Conservation (phyloP, 2,888 invertebrate genomes). For the Thera britannica region DNA sequence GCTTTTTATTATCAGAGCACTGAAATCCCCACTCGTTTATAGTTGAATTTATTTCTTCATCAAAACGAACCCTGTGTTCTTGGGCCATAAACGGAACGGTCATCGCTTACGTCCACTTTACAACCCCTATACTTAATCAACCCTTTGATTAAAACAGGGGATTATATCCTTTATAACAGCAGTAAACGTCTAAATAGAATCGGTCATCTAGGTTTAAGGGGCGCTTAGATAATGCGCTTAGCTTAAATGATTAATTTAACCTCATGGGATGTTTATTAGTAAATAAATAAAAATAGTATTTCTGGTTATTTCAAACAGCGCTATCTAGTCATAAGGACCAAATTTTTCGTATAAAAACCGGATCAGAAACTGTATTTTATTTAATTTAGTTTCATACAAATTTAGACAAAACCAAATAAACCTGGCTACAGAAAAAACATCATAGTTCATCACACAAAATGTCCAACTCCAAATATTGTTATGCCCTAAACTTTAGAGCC, state of each 20-base stretch:
- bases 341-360: no score
- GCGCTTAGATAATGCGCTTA: constrained; percentile 7
- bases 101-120: constrained; percentile 45
- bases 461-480: no score
- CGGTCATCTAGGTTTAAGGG: constrained; percentile 39
- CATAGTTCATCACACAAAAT: no score
- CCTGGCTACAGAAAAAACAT: no score
- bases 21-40: constrained; percentile 10
- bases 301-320: no score
- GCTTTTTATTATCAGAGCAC: constrained; percentile 11
- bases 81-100: constrained; percentile 33
- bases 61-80: constrained; percentile 32
- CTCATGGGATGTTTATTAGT: no score
- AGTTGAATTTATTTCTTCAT: constrained; percentile 26
- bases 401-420: no score
- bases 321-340: no score
- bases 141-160: constrained; percentile 47
- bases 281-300: no score
- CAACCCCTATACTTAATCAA: constrained; percentile 48
- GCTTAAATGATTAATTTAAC: neutral
- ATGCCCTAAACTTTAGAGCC: no score
- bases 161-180: constrained; percentile 45
- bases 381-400: no score
- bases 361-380: no score
- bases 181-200: constrained; percentile 42